phyloP scores from a whole-genome alignment of 2,888 invertebrate species.

The Lasioglossum vierecki region DNA sequence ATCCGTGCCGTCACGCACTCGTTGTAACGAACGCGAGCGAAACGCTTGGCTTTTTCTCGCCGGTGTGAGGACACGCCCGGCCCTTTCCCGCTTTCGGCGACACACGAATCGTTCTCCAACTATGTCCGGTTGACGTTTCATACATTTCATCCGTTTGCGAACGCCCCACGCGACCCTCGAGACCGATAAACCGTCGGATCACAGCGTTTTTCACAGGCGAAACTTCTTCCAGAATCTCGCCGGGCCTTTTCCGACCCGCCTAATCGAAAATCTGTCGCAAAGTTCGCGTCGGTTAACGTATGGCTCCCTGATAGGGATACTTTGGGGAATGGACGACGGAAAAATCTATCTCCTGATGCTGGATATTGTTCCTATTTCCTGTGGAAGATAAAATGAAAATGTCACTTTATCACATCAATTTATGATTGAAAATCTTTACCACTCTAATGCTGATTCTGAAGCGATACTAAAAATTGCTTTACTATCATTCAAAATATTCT shows the following conservation, averaged over 20 bases:
- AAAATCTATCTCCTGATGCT: not conserved
- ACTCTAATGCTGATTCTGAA: too few relatives aligned
- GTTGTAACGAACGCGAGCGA: conserved; percentile 23
- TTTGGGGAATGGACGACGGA: not conserved
- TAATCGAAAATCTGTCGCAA: conserved; percentile 60
- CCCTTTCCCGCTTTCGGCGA: conserved; percentile 39
- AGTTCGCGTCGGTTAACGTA: conserved; percentile 27
- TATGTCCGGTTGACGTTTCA: not conserved
- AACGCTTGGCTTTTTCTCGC: conserved; percentile 27
- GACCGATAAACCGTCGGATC: conserved; percentile 60
- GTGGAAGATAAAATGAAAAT: not conserved
- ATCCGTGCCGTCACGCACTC: conserved; percentile 68
- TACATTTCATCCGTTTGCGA: not conserved
- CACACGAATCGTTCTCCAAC: not conserved
- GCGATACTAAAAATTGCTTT: too few relatives aligned
- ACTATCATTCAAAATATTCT: too few relatives aligned
- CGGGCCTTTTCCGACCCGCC: conserved; percentile 28
- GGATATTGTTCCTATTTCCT: not conserved
- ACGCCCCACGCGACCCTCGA: conserved; percentile 40
- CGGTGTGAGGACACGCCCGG: not conserved
- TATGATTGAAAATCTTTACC: too few relatives aligned
- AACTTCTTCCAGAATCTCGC: conserved; percentile 50
- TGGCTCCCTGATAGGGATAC: conserved; percentile 23
- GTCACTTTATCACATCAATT: too few relatives aligned
- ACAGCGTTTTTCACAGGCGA: conserved; percentile 29